Evolutionary conservation across 2,113 vertebrate species (phyloP).

Genomic region (Benitochromis conjunctus): DNA sequence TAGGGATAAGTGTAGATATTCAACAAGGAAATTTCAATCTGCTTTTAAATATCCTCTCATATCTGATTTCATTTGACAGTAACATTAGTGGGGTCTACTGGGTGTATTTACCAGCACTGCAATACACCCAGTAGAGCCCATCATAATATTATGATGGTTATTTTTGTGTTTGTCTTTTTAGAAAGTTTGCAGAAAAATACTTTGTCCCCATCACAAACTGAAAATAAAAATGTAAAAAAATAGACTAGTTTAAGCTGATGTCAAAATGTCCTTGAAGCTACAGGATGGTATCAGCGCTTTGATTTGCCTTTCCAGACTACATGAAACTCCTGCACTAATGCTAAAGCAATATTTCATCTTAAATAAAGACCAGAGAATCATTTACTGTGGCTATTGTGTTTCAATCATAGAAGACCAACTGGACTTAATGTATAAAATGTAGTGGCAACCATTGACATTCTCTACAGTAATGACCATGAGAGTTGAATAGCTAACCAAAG

Average conservation of each 20-base stretch:
- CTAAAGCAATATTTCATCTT: background rate
- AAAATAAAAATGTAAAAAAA: background rate
- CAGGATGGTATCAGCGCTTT: background rate
- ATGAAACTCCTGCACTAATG: background rate
- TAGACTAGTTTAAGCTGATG: background rate
- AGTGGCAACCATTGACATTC: background rate
- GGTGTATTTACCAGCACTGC: background rate
- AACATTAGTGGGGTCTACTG: background rate
- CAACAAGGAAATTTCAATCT: background rate
- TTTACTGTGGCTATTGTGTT: background rate
- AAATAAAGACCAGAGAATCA: background rate
- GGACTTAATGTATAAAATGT: slow-evolving; percentile 1
- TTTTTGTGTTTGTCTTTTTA: background rate
- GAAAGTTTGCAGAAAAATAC: background rate
- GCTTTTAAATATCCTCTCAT: background rate
- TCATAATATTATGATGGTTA: background rate
- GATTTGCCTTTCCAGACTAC: background rate
- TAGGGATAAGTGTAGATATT: background rate
- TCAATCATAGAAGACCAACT: slow-evolving; percentile 4
- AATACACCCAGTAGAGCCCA: background rate
- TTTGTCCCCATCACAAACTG: background rate
- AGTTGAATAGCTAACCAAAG: background rate
- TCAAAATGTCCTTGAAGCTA: background rate
- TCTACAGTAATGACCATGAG: slow-evolving; percentile 5
- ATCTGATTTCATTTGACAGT: background rate